These are phyloP conservation scores for Muscicapa adusta DNA, from an alignment of 2,113 vertebrate genomes.

Conservation along the genomic window DNA sequence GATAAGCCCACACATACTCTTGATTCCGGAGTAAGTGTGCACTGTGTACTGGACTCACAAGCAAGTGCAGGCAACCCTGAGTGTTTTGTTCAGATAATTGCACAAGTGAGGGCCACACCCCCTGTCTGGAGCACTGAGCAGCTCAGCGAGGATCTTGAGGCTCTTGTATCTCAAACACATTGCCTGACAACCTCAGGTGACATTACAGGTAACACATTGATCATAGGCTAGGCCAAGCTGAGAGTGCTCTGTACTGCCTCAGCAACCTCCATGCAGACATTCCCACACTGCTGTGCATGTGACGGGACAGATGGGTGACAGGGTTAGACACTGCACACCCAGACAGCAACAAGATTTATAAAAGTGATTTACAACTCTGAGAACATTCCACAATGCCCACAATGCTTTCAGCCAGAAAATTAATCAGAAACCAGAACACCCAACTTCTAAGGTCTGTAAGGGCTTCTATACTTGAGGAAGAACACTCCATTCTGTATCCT, in stretches of 20 bases:
- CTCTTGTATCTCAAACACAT: neutral
- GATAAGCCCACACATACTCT: neutral
- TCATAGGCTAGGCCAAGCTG: fast-evolving
- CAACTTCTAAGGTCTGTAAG: neutral
- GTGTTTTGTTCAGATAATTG: fast-evolving
- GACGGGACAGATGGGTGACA: neutral
- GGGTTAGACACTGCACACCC: neutral
- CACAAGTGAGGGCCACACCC: neutral
- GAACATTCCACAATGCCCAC: neutral
- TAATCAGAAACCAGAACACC: neutral
- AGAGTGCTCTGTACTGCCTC: neutral
- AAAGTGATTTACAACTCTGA: neutral
- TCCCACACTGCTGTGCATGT: neutral
- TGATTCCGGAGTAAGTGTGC: neutral
- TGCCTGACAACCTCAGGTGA: neutral
- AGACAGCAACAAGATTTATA: neutral
- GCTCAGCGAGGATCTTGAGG: neutral
- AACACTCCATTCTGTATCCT: neutral
- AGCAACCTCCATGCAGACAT: neutral
- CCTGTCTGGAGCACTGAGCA: neutral
- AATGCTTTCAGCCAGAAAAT: neutral
- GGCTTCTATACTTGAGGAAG: neutral
- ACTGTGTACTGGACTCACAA: neutral
- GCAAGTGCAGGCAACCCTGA: neutral
- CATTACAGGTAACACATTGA: neutral